A percentile compares a stretch with the other conserved stretches of the same genome.
phyloP scores from a whole-genome alignment of 2,888 invertebrate genomes.

The Drosophila limbata region DNA sequence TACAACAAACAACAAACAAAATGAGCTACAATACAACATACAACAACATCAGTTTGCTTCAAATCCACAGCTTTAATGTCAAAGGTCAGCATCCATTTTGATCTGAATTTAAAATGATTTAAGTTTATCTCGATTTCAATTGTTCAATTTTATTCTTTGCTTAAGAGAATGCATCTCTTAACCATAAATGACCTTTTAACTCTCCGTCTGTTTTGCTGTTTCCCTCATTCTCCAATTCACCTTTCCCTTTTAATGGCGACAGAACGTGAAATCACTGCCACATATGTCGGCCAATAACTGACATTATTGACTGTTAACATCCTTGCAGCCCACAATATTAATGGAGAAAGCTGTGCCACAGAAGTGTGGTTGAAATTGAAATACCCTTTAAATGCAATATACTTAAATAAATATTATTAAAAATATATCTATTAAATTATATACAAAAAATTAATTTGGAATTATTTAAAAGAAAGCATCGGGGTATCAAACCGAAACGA shows the following conservation, averaged over 20 bases:
- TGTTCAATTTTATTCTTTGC: conserved; percentile 7
- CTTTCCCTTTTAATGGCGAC: conserved; percentile 47
- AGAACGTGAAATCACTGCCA: conserved; percentile 66
- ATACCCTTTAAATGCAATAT: conserved; percentile 17
- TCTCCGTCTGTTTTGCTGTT: background rate
- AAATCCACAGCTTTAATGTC: conserved; percentile 13
- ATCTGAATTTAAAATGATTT: conserved; percentile 5
- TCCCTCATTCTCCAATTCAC: background rate
- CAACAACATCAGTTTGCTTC: conserved; percentile 2
- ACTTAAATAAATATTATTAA: background rate
- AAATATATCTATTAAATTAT: too few species aligned
- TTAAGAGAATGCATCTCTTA: conserved; percentile 20
- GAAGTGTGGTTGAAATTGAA: background rate
- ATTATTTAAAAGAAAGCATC: too few species aligned
- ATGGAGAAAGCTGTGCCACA: background rate
- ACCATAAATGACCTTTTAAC: conserved; percentile 21
- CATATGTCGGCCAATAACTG: conserved; percentile 72
- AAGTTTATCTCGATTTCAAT: conserved; percentile 12
- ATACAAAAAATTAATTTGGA: too few species aligned
- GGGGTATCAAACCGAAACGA: too few species aligned
- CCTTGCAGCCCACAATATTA: conserved; percentile 39
- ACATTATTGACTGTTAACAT: conserved; percentile 78
- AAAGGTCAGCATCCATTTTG: background rate
- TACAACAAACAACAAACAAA: background rate
- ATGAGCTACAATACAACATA: conserved; percentile 5